These are phyloP conservation scores for Gavialis gangeticus DNA, from an alignment of 2,113 vertebrate species.

Conservation along the genomic window DNA sequence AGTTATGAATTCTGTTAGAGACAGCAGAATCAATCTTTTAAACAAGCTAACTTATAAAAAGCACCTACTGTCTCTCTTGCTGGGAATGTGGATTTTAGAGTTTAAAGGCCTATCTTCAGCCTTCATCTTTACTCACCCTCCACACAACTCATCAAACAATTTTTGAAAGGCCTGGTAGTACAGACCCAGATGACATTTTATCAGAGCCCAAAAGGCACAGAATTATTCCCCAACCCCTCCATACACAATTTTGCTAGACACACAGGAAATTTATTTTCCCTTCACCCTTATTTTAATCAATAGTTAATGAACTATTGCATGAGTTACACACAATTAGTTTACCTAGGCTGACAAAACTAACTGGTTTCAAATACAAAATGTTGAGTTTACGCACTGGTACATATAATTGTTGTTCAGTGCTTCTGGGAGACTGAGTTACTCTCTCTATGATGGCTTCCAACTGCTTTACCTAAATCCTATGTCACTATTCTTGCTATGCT, in stretches of 20 bases:
- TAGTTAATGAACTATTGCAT: neutral
- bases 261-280: neutral
- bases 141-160: neutral
- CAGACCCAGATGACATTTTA: neutral
- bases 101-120: slow-evolving; percentile 1
- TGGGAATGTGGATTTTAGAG: neutral
- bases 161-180: neutral
- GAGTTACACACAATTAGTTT: neutral
- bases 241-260: neutral
- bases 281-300: neutral
- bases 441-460: neutral
- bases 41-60: neutral
- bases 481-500: neutral
- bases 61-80: neutral
- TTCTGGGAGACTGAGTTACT: neutral
- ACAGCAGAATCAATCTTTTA: slow-evolving; percentile 12
- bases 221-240: neutral
- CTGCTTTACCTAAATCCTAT: neutral
- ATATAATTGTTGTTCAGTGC: neutral
- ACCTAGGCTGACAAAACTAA: neutral
- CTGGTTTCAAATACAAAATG: neutral
- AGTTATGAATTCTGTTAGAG: neutral
- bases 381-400: neutral
- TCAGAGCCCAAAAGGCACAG: neutral
- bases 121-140: neutral